A percentile compares a stretch with the other conserved stretches of the same genome.
Evolutionary conservation across 2,113 vertebrate species (phyloP).

Genomic region (Boleophthalmus pectinirostris): DNA sequence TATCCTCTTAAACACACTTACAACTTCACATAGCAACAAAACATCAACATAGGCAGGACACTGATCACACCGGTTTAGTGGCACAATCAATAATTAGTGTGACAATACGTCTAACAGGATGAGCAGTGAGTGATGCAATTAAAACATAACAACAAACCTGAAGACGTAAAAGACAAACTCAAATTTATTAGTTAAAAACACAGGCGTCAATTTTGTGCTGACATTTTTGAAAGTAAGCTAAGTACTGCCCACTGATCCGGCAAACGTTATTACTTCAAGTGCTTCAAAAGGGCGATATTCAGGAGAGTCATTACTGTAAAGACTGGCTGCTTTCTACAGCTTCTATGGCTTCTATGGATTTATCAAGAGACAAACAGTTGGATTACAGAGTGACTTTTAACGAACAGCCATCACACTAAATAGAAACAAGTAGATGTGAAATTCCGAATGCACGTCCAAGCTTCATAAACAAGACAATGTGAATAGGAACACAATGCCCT

Average conservation of each 20-base stretch:
- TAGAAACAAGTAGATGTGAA: slow-evolving; percentile 13
- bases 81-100: neutral
- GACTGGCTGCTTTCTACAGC: neutral
- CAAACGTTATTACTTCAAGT: neutral
- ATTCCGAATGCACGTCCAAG: slow-evolving; percentile 23
- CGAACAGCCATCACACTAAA: neutral
- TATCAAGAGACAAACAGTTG: slow-evolving; percentile 27
- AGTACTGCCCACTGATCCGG: slow-evolving; percentile 12
- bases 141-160: neutral
- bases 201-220: neutral
- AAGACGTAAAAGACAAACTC: neutral
- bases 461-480: slow-evolving; percentile 18
- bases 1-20: neutral
- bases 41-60: neutral
- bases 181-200: too few species aligned
- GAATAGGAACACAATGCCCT: slow-evolving; percentile 11
- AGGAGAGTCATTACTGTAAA: neutral
- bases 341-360: slow-evolving; percentile 29
- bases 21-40: neutral
- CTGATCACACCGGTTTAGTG: neutral
- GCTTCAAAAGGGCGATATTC: slow-evolving; percentile 1
- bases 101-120: neutral
- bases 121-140: neutral
- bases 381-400: neutral
- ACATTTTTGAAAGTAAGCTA: neutral